phyloP scores from a whole-genome alignment of 1,140 invertebrate species.

The Drosophila leontia region DNA sequence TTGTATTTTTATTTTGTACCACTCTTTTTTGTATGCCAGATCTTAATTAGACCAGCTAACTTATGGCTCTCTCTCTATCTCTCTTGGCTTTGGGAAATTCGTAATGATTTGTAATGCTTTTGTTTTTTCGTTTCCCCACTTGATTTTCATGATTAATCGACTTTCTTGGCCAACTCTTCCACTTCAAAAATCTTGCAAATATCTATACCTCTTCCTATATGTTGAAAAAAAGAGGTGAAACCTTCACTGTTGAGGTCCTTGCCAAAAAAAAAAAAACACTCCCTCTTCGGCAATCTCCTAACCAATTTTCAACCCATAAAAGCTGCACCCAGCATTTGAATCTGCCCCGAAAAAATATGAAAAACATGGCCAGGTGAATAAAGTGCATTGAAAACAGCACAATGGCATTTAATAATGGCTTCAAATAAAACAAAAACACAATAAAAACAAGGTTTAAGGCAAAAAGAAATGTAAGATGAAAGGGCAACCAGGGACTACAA shows the following conservation, averaged over 20 bases:
- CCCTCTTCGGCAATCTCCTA: conserved; percentile 3
- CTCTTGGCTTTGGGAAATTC: conserved; percentile 17
- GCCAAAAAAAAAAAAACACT: not conserved
- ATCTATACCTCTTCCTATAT: not conserved
- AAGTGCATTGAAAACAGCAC: conserved; percentile 10
- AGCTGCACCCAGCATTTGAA: conserved; percentile 9
- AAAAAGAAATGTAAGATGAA: conserved; percentile 12
- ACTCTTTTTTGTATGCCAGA: conserved; percentile 27
- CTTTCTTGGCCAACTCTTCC: conserved; percentile 22
- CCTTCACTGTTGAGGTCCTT: conserved; percentile 2
- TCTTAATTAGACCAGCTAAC: conserved; percentile 37
- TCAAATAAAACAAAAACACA: not conserved
- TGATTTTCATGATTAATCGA: conserved; percentile 38
- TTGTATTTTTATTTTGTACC: conserved; percentile 7
- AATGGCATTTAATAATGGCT: conserved; percentile 14
- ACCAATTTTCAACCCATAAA: conserved; percentile 1
- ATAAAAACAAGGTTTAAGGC: not conserved
- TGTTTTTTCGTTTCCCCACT: conserved; percentile 18
- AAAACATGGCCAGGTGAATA: conserved; percentile 13
- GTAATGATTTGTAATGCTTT: not conserved
- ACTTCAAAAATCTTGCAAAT: not conserved
- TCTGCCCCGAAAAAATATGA: not conserved
- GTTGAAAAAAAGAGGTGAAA: conserved; percentile 3
- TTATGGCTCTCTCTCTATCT: conserved; percentile 7
- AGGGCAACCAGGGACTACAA: conserved; percentile 1